A percentile compares a stretch with the other conserved stretches of the same genome.
phyloP scores from a whole-genome alignment of 2,797 vertebrate genomes.

The Rhincodon typus region DNA sequence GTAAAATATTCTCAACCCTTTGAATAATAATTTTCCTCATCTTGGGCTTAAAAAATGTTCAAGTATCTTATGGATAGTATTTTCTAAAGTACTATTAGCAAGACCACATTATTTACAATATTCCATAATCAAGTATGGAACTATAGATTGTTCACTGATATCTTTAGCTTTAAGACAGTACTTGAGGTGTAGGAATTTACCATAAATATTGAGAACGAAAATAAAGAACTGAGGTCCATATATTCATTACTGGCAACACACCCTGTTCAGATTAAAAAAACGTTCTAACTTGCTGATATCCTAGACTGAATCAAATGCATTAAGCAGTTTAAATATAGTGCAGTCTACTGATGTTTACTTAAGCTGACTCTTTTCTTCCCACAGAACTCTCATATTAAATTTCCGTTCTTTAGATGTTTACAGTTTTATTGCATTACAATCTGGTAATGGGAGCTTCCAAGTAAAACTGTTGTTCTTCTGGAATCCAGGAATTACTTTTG shows the following conservation, averaged over 20 bases:
- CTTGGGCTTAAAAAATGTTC: too few species aligned
- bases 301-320: conserved; percentile 13
- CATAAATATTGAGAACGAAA: conserved; percentile 1
- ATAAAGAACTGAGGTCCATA: not conserved
- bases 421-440: conserved; percentile 35
- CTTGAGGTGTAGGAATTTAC: not conserved
- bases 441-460: conserved; percentile 37
- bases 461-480: conserved; percentile 30
- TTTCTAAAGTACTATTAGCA: not conserved
- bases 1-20: too few species aligned
- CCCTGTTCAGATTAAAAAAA: conserved; percentile 16
- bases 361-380: conserved; percentile 33
- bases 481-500: conserved; percentile 34
- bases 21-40: too few species aligned
- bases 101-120: not conserved
- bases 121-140: not conserved
- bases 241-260: not conserved
- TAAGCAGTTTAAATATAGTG: conserved; percentile 27
- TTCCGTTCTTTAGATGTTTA: conserved; percentile 36
- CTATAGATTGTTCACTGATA: not conserved
- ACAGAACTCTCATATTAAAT: conserved; percentile 30
- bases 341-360: conserved; percentile 27
- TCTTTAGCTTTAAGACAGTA: not conserved
- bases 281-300: not conserved
- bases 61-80: not conserved